A percentile compares a stretch with the other conserved stretches of the same genome.
Conservation (phyloP, 1,140 invertebrate species). For the Tribolium madens region DNA sequence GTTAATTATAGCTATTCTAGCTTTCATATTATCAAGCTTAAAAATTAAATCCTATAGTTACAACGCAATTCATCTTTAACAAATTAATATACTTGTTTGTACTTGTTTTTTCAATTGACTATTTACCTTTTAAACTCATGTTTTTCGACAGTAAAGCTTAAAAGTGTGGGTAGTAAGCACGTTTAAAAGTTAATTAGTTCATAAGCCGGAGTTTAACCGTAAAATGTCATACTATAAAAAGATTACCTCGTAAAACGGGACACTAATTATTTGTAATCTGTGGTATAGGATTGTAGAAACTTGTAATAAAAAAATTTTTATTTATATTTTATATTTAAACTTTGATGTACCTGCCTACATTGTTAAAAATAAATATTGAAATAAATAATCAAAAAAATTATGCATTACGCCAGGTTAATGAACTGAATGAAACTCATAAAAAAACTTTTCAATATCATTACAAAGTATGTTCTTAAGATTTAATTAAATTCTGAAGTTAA, state of each 20-base stretch:
- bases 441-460: not conserved
- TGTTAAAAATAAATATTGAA: not conserved
- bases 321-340: not conserved
- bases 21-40: not conserved
- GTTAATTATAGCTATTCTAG: not conserved
- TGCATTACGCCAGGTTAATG: not conserved
- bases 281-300: not conserved
- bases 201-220: not conserved
- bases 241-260: not conserved
- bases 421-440: not conserved
- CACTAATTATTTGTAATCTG: not conserved
- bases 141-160: not conserved
- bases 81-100: not conserved
- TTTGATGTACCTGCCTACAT: not conserved
- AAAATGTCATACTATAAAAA: not conserved
- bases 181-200: conserved; percentile 32
- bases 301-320: not conserved
- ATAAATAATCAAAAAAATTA: not conserved
- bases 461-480: not conserved
- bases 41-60: no score
- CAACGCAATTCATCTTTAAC: not conserved
- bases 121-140: conserved; percentile 11
- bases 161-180: conserved; percentile 5
- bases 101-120: not conserved
- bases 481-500: not conserved